A percentile compares a stretch with the other conserved stretches of the same genome.
Conservation (phyloP, 2,113 vertebrate genomes). For the Emydocephalus ijimae region DNA sequence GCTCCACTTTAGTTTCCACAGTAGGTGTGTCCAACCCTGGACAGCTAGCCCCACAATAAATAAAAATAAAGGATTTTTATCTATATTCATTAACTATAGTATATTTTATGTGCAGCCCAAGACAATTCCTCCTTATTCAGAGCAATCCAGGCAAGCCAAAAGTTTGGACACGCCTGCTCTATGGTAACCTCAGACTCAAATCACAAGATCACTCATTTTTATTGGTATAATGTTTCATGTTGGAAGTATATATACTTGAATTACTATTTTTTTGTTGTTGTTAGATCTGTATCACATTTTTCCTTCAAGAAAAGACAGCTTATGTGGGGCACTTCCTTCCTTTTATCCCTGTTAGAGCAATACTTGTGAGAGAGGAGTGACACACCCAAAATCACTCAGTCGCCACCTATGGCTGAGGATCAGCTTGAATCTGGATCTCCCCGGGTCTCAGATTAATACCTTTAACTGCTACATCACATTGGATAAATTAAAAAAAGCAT, state of each 20-base stretch:
- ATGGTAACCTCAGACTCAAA: not conserved
- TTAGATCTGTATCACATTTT: not conserved
- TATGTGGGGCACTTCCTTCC: not conserved
- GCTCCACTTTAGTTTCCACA: not conserved
- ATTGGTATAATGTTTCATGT: not conserved
- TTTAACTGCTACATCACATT: not conserved
- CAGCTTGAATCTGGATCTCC: not conserved
- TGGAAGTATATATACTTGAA: not conserved
- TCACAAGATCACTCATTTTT: not conserved
- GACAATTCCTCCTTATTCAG: not conserved
- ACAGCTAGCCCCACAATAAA: not conserved
- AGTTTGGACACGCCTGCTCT: not conserved
- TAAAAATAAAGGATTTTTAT: not conserved
- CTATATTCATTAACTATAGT: not conserved
- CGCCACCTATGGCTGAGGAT: not conserved
- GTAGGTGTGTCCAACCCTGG: not conserved
- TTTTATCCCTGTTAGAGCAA: not conserved
- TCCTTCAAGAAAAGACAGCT: not conserved
- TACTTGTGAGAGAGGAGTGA: not conserved
- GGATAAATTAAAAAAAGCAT: not conserved
- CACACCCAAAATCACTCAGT: not conserved
- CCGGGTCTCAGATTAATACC: not conserved
- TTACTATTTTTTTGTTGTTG: not conserved
- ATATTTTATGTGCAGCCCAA: not conserved
- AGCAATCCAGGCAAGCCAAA: not conserved